Conservation (phyloP, 2,113 vertebrate species). For the Silurus glanis region DNA sequence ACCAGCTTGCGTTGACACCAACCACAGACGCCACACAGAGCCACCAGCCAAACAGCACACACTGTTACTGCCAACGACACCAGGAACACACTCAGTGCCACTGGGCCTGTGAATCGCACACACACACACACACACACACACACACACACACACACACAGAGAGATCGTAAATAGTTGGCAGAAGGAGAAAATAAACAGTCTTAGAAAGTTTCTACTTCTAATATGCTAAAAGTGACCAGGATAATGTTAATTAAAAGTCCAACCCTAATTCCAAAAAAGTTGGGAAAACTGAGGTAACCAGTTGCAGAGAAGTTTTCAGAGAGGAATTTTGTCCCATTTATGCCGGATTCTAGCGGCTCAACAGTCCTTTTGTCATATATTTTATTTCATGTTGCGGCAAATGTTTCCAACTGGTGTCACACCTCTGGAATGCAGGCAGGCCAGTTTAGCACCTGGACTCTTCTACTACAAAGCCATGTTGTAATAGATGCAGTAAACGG, state of each 20-base stretch:
- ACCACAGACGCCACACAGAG: conserved; percentile 95
- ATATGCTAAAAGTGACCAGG: neutral
- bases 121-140: conserved; percentile 41
- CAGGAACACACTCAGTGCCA: conserved; percentile 91
- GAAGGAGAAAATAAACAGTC: neutral
- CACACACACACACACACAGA: conserved; percentile 16
- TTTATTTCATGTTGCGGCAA: too few species aligned
- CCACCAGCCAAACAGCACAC: conserved; percentile 94
- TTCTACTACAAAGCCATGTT: too few species aligned
- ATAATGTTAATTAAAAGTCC: neutral
- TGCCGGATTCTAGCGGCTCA: too few species aligned
- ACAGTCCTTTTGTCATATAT: too few species aligned
- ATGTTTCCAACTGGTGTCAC: too few species aligned
- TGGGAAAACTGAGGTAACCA: too few species aligned
- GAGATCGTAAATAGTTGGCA: conserved; percentile 19
- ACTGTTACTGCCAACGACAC: conserved; percentile 95
- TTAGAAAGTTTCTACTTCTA: neutral
- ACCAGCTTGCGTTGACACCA: conserved; percentile 99
- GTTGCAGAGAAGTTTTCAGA: too few species aligned
- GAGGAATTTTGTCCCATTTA: too few species aligned
- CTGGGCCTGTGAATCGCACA: conserved; percentile 74
- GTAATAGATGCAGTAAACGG: too few species aligned
- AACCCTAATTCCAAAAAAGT: neutral
- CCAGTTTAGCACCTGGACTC: too few species aligned
- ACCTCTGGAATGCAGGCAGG: too few species aligned